Conservation (phyloP, 2,797 vertebrate genomes). For the Sebastes iracundus region DNA sequence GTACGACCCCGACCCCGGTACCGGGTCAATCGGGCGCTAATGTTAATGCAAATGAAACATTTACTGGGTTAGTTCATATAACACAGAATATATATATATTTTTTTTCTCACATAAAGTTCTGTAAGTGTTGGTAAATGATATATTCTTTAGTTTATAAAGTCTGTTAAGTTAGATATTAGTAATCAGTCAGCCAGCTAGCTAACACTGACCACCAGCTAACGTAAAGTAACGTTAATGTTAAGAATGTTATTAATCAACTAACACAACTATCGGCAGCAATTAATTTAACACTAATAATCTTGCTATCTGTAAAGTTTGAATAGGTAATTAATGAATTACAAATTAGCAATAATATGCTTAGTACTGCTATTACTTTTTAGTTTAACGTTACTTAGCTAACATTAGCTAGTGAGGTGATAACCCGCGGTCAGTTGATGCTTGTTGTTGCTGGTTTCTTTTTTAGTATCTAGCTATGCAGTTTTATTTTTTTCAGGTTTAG, state of each 20-base stretch:
- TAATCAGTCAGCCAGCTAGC: neutral
- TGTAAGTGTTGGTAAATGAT: neutral
- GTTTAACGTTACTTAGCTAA: neutral
- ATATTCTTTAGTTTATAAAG: neutral
- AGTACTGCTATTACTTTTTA: neutral
- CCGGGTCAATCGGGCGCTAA: neutral
- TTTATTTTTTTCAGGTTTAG: neutral
- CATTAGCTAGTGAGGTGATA: neutral
- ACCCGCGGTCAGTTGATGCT: neutral
- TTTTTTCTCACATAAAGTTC: neutral
- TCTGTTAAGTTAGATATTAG: neutral
- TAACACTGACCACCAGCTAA: neutral
- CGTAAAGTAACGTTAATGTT: neutral
- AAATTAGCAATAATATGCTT: neutral
- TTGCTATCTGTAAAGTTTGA: neutral
- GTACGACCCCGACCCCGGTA: too few relatives aligned
- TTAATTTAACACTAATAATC: neutral
- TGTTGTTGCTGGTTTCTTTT: neutral
- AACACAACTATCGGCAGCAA: neutral
- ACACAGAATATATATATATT: neutral
- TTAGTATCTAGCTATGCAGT: neutral
- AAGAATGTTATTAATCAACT: neutral
- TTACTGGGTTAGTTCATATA: neutral
- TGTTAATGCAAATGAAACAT: neutral
- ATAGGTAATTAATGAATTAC: neutral